These are phyloP conservation scores for Microcebus griseorufus DNA, from an alignment of 2,113 vertebrate species.

Conservation along the genomic window DNA sequence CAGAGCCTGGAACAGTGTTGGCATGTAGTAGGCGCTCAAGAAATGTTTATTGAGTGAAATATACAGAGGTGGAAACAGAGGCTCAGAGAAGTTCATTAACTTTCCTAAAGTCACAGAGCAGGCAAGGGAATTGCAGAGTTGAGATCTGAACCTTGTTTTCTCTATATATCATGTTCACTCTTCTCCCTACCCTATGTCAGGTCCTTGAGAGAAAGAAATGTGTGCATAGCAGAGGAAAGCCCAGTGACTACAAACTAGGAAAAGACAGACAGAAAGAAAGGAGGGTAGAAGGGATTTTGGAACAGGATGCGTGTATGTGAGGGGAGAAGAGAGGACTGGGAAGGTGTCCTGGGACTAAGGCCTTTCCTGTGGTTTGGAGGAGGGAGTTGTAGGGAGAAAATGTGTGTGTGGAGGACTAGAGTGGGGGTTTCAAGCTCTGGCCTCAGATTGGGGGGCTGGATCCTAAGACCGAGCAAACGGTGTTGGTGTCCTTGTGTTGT, in stretches of 20 bases:
- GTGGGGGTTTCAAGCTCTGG: not conserved
- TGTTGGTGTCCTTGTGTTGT: not conserved
- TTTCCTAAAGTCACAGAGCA: conserved; percentile 38
- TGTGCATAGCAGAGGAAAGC: not conserved
- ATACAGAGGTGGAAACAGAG: conserved; percentile 3
- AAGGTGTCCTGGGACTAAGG: not conserved
- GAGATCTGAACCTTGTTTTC: not conserved
- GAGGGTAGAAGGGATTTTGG: conserved; percentile 10
- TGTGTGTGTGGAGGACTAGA: not conserved
- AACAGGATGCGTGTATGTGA: not conserved
- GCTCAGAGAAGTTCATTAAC: not conserved
- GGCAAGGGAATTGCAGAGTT: conserved; percentile 15
- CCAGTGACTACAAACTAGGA: not conserved
- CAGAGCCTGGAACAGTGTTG: not conserved
- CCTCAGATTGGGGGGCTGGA: not conserved
- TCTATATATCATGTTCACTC: not conserved
- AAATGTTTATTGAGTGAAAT: conserved; percentile 36
- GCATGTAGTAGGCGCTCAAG: not conserved
- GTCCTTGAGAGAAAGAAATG: conserved; percentile 14
- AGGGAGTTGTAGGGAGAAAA: not conserved
- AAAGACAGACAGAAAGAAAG: not conserved
- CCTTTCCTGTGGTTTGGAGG: not conserved
- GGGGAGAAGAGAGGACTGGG: not conserved
- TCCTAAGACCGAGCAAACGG: not conserved
- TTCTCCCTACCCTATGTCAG: not conserved